Percentiles rank a stretch among this genome's conserved stretches.
Conservation (phyloP, 2,797 vertebrate genomes). For the Novumbra hubbsi region DNA sequence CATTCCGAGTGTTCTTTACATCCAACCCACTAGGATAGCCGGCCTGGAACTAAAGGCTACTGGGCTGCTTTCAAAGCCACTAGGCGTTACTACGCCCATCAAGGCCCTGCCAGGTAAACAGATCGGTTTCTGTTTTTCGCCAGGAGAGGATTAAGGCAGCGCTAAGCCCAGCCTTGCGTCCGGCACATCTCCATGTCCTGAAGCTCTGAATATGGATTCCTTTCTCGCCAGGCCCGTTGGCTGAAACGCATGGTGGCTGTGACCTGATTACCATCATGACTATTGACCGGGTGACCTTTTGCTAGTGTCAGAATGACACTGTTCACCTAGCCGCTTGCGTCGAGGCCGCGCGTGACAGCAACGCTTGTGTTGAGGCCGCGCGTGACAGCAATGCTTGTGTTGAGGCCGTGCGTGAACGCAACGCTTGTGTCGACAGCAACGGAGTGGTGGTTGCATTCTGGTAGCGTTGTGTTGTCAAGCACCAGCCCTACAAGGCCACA, state of each 20-base stretch:
- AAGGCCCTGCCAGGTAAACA: not conserved
- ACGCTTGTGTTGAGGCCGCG: not conserved
- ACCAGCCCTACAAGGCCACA: not conserved
- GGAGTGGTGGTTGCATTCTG: not conserved
- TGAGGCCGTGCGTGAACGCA: too few relatives aligned
- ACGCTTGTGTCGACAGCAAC: too few relatives aligned
- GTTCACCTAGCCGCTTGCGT: not conserved
- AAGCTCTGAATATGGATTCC: not conserved
- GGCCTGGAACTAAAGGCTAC: not conserved
- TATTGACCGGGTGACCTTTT: not conserved
- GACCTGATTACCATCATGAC: not conserved
- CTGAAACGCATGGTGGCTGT: not conserved
- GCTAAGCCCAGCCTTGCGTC: not conserved
- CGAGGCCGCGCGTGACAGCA: not conserved
- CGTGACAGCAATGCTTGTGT: not conserved
- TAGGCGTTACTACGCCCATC: not conserved
- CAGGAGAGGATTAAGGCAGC: not conserved
- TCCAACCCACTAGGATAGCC: not conserved
- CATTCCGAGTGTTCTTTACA: not conserved
- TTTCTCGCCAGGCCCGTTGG: not conserved
- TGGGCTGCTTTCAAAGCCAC: not conserved
- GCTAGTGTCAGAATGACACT: not conserved
- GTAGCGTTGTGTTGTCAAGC: slow-evolving; percentile 9
- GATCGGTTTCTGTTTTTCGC: slow-evolving; percentile 2
- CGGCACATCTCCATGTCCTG: not conserved